Evolutionary conservation across 2,888 invertebrate species (phyloP), one percentile per base, ranked within the genome.

Genomic region (Leucophenga montana): DNA sequence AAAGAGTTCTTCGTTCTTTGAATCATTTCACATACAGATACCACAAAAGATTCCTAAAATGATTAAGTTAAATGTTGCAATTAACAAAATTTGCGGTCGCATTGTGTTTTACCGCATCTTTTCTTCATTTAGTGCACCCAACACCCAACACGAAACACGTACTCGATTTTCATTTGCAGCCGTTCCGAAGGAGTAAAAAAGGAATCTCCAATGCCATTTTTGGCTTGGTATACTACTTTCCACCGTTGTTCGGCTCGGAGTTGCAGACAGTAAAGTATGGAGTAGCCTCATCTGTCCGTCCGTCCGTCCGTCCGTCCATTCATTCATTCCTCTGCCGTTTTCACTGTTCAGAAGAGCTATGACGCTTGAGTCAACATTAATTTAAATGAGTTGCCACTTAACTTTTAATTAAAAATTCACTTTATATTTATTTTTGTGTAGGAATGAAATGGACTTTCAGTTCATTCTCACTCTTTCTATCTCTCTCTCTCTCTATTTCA

Each of bases 351-450:
- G 81, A 80, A 79, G 76, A 81, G 83, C 80, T 77, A 81, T 83
- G 80, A 81, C 80, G 80, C 80, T 84, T 83, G 78, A 84, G 85
- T 84, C 85, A 84, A 85, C 85, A 82, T 84, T 80, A 83, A 85
- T 84, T 84, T 82, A 84, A 84, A 84, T 84, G 84, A 85, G 84
- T 85, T 84, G 84, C 84, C 85, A 85, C 85, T 84, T 84, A 84
- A 84, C 84, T 85, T 84, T 85, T 85, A 85, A 84, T 84, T 84
- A 84, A 84, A 84, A 85, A 84, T 85, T 79, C 83, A 84, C 82
- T 84, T 83, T 85, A 80, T 82, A 82, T 81, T 78, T 82, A 79
- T 84, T 82, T 81, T 81, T 46, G 20, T 46, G 77, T 77, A 83
- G 84, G 71, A 75, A 73, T 78, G 64, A 76, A 80, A 83, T 83